Evolutionary conservation across 2,113 vertebrate species (phyloP), one percentile per base, ranked within the genome.

Genomic region (Spilogale gracilis): DNA sequence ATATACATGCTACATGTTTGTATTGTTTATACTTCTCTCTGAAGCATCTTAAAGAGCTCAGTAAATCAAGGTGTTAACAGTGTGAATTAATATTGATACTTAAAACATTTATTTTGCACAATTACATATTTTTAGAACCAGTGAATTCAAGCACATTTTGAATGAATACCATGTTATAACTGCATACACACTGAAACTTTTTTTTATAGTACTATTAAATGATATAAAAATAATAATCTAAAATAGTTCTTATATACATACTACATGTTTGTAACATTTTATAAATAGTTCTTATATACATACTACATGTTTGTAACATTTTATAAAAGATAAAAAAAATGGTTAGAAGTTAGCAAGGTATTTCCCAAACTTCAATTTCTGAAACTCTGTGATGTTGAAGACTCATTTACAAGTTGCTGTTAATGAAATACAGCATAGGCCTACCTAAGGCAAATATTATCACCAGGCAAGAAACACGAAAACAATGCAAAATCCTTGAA

Each of bases 341-440:
- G 60, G 50, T 61, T 63, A 63, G 23, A 93, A 89, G 56, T 76
- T 84, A 23, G 50, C 38, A 96, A 93, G 67, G 32, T 83, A 83
- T 32, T 93, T 73, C 25, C 48, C n/a, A 85, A 71, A 94, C 58
- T 96, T 96, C 56, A 63, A 94, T 38, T 85, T 86, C 27, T 71
- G 32, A 80, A 80, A 90, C 43, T 60, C 16, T 71, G 11, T 83
- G 74, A 84, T 27, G 9, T 1, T 89, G 23, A 56, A 88, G 30
- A 78, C 7, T 56, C 20, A 81, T 20, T 43, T 21, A 79, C 32
- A 4, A 67, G 54, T n/a, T 76, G 52, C 43, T n/a, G 5, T 20
- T n/a, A 89, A 79, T 25, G 80, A 67, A 84, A 79, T 14, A 54
- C 2, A 82, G 5, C 5, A 54, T 13, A 50, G 82, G 21, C 5